Evolutionary conservation across 2,888 invertebrate genomes (phyloP), one percentile per base, ranked within the genome.

Genomic region (Brachyptera putata): DNA sequence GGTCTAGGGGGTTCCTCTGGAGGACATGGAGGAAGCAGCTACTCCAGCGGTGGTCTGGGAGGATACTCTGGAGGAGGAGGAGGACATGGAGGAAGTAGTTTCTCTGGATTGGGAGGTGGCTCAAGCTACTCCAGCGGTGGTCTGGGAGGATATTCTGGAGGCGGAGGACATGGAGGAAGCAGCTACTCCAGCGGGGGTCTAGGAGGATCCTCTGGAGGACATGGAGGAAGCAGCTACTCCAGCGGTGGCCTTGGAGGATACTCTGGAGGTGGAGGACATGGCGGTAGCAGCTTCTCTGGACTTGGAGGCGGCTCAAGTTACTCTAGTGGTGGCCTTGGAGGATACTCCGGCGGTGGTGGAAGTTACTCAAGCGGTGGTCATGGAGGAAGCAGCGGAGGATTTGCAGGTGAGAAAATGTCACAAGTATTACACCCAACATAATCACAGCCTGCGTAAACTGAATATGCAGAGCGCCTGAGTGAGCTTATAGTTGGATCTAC

Each of bases 261-360:
- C 30, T 30, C 30, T 11, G 5, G 50, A 5, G n/a, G 16, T 5
- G 39, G 41, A 16, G 56, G 46, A 0, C 56, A 41, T 2, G 60
- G 60, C 24, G 34, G 39, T 13, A 39, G 41, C 56, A 37, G 56
- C 5, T 49, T 22, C 7, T 30, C 26, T 21, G 48, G 53, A 34
- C 53, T 34, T 7, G 53, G 53, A 36, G 53, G 53, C 11, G 53
- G 53, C 14, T 22, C 14, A 22, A 34, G 49, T 4, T 61, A 49
- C 14, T 49, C 49, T 49, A 61, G 53, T 16, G 24, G 34, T 11
- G 59, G 49, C 21, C 36, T 30, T 14, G 36, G 49, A 18, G 50
- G 36, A 11, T 26, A 43, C 39, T 56, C 39, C 16, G 16, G 57
- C 11, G 30, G 26, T 5, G 30, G 30, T 7, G 41, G 53, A 26